Evolutionary conservation across 2,888 invertebrate species (phyloP), one percentile per base, ranked within the genome.

Genomic region (Euproctis similis): DNA sequence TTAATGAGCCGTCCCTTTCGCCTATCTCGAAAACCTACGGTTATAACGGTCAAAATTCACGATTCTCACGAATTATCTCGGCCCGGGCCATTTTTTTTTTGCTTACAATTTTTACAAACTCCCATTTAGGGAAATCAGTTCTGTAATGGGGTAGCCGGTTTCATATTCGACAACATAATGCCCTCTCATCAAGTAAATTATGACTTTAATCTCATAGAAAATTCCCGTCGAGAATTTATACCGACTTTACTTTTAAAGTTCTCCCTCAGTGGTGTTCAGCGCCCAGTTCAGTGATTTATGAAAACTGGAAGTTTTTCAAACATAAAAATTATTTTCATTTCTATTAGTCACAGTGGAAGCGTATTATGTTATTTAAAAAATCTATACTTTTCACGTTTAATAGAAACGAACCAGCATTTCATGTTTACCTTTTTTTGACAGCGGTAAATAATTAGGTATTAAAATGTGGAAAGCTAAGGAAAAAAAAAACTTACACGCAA

Each of bases 1-100:
- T 69, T 80, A 82, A 84, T 77, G 77, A 80, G 70, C 60, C 64
- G 72, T 65, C 70, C 71, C 66, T 75, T 72, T 69, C 63, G 64
- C 70, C n/a, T 78, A 76, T 80, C 80, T 72, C 48, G 48, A 59
- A 75, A 70, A 80, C 60, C 71, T 70, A 80, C 71, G 75, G 64
- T 72, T 71, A 73, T 73, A 52, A 57, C 60, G 55, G 55, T 42
- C 42, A 53, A 59, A 62, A 58, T 62, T 61, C 59, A 57, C 65
- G 55, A 64, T 67, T 66, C 66, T 67, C 55, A 56, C 53, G 59
- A 59, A 65, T 69, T 74, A 70, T 69, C 60, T 56, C 46, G 57
- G 48, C 50, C n/a, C n/a, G n/a, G n/a, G n/a, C 50, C 49, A 41
- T 34, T 40, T 31, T 44, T 59, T 57, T 59, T 63, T 59, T 57